These are phyloP conservation scores for Machimus atricapillus DNA, from an alignment of 2,888 invertebrate species.

Conservation along the genomic window DNA sequence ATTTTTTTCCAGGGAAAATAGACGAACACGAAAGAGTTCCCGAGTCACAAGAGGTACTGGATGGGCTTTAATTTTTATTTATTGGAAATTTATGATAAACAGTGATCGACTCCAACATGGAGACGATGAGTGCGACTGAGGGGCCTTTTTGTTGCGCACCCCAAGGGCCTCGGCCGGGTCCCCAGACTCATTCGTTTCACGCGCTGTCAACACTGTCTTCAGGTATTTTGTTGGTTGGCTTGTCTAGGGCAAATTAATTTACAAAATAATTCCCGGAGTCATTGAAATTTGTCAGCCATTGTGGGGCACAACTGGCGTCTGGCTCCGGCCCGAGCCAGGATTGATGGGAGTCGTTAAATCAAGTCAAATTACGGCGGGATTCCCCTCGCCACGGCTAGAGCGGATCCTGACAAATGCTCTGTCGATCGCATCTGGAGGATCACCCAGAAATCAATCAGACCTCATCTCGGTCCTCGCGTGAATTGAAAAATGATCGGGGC, in stretches of 20 bases:
- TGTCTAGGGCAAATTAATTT: not conserved
- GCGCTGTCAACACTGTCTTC: conserved; percentile 17
- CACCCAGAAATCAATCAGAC: conserved; percentile 45
- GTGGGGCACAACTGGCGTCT: not conserved
- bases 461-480: not conserved
- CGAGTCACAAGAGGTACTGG: not conserved
- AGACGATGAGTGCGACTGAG: conserved; percentile 24
- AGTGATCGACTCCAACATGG: not conserved
- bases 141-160: conserved; percentile 5
- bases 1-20: not conserved
- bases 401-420: conserved; percentile 11
- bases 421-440: conserved; percentile 35
- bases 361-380: conserved; percentile 5
- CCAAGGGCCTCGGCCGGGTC: not conserved
- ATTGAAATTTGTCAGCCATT: conserved; percentile 18
- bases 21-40: not conserved
- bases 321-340: not conserved
- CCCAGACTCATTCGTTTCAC: conserved; percentile 14
- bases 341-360: conserved; percentile 13
- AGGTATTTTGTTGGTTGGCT: not conserved
- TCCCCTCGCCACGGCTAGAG: not conserved
- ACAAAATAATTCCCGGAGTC: not conserved
- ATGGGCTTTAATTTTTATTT: conserved; percentile 35
- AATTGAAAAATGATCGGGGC: conserved; percentile 19
- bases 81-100: conserved; percentile 32